Evolutionary conservation across 2,797 vertebrate species (phyloP), one percentile per base, ranked within the genome.

Genomic region (Saxicola maurus): DNA sequence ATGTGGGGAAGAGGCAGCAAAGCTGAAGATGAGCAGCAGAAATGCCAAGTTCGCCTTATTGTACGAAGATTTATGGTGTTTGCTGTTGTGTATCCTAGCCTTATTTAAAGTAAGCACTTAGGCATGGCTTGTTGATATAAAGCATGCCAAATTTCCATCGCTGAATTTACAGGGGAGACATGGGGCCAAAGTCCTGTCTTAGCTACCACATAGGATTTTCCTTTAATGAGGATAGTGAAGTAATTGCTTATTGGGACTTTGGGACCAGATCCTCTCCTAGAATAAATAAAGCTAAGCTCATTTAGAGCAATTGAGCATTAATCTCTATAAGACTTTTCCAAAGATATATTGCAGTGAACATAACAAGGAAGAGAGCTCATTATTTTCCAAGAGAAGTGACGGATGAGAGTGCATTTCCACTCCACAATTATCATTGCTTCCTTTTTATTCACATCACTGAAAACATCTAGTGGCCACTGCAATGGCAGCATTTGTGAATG

Each of bases 211-310:
- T 28, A 71, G 79, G 73, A 90, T 95, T 94, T 86, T 77, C 53
- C 11, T 38, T 65, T 94, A 93, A 74, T 87, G 87, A 90, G 68
- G 40, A 13, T 76, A 51, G 30, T 62, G 46, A 72, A 87, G 82
- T 68, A 89, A 42, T 80, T 51, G 79, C 86, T 95, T 93, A 85
- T 62, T 20, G 2, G 68, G 79, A 68, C 65, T 92, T 85, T 66
- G 52, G 82, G 91, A 78, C 43, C 75, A 75, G 86, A 95, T 92
- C 82, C 21, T 85, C 69, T 88, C 68, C 59, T 87, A 67, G 86
- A 89, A 92, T 93, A 95, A 95, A 91, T 78, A 84, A 86, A 91
- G 83, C 57, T 95, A 92, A 95, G 90, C 94, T 92, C 78, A 90
- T 94, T 92, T 91, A 77, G 46, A 61, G 66, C 90, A 93, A 61